Percentiles rank a stretch among this genome's conserved stretches.
Evolutionary conservation across 2,888 invertebrate species (phyloP).

Genomic region (Hypena proboscidalis): DNA sequence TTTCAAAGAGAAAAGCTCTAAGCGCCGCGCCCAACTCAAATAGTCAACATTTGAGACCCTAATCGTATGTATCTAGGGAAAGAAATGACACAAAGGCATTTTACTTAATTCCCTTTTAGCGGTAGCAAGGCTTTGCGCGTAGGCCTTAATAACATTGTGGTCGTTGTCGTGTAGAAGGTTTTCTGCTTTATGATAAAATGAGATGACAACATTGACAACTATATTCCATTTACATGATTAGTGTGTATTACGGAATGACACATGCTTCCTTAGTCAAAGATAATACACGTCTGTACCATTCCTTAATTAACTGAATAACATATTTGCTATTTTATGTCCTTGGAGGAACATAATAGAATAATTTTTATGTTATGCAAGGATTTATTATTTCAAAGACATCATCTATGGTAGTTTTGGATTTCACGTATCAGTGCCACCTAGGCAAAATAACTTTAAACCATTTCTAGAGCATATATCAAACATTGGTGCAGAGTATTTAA

Average conservation of each 20-base stretch:
- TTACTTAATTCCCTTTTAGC: conserved; percentile 35
- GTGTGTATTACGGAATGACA: conserved; percentile 12
- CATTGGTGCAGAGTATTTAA: no score
- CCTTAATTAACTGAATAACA: no score
- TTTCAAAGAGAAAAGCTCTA: conserved; percentile 20
- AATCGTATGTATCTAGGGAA: conserved; percentile 25
- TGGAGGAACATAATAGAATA: no score
- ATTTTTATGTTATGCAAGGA: no score
- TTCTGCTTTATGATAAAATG: conserved; percentile 25
- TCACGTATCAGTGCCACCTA: no score
- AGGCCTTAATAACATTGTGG: conserved; percentile 34
- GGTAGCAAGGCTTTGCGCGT: conserved; percentile 21
- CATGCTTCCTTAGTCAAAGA: background rate
- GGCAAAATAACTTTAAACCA: no score
- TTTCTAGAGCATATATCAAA: no score
- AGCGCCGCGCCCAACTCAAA: conserved; percentile 9
- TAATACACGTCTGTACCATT: no score
- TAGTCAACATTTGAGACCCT: conserved; percentile 24
- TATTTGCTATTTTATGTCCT: no score
- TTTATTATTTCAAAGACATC: no score
- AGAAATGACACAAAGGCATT: conserved; percentile 39
- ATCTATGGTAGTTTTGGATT: no score
- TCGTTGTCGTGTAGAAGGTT: conserved; percentile 19
- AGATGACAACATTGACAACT: conserved; percentile 17
- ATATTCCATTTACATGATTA: conserved; percentile 34